Evolutionary conservation across 2,113 vertebrate genomes (phyloP).

Genomic region (Anoura caudifer): DNA sequence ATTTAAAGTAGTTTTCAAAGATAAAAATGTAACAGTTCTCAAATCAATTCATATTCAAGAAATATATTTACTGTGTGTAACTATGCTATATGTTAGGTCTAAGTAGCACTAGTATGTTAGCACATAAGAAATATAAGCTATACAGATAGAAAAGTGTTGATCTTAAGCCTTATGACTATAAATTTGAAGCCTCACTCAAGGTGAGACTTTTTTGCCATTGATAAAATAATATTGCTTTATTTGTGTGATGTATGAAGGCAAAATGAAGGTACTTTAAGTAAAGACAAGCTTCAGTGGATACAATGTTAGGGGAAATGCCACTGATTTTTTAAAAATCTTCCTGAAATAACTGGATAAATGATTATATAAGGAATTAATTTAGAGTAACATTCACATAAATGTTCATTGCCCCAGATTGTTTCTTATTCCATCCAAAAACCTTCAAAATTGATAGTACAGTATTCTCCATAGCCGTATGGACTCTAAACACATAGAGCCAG

Average conservation of each 20-base stretch:
- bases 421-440: conserved; percentile 53
- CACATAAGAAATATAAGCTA: background rate
- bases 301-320: conserved; percentile 66
- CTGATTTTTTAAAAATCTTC: conserved; percentile 56
- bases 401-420: conserved; percentile 51
- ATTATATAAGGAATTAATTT: conserved; percentile 79
- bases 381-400: conserved; percentile 71
- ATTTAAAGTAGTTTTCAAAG: background rate
- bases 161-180: background rate
- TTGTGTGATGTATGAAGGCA: conserved; percentile 62
- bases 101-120: background rate
- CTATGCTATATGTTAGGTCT: background rate
- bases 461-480: background rate
- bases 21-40: background rate
- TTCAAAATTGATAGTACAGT: conserved; percentile 57
- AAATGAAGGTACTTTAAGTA: conserved; percentile 47
- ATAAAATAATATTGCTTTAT: conserved; percentile 67
- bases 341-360: conserved; percentile 62
- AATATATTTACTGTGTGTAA: background rate
- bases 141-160: background rate
- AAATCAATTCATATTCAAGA: background rate
- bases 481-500: background rate
- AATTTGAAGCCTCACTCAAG: background rate
- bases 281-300: conserved; percentile 63
- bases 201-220: background rate